A percentile compares a stretch with the other conserved stretches of the same genome.
phyloP scores from a whole-genome alignment of 2,888 invertebrate species.

The Chouioia cunea region DNA sequence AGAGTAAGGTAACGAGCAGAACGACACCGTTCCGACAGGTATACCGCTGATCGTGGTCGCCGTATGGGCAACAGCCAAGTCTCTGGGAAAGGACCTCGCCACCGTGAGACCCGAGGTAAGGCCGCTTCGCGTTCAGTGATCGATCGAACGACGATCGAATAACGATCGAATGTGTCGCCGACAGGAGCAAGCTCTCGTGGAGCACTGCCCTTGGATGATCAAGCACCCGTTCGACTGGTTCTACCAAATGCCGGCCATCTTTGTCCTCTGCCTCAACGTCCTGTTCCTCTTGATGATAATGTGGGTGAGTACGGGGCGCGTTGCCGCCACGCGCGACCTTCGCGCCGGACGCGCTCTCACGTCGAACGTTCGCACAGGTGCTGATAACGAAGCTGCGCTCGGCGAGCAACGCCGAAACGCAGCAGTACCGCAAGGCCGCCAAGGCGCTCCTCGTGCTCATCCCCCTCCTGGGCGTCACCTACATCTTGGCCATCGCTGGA shows the following conservation, averaged over 20 bases:
- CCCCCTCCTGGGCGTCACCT: constrained; percentile 93
- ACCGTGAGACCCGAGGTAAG: constrained; percentile 57
- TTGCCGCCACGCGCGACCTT: too few species aligned
- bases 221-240: constrained; percentile 88
- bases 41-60: constrained; percentile 72
- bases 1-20: too few species aligned
- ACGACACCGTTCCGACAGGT: too few species aligned
- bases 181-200: constrained; percentile 60
- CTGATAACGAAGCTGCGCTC: constrained; percentile 93
- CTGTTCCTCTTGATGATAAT: constrained; percentile 87
- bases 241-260: constrained; percentile 85
- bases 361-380: constrained; percentile 79
- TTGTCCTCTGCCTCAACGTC: constrained; percentile 85
- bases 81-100: constrained; percentile 55
- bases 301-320: constrained; percentile 76
- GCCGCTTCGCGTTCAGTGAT: not conserved
- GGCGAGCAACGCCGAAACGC: constrained; percentile 89
- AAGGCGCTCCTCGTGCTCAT: constrained; percentile 92
- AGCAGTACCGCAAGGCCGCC: constrained; percentile 90
- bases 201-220: constrained; percentile 84
- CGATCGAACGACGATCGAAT: not conserved
- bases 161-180: constrained; percentile 14
- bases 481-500: constrained; percentile 86
- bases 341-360: too few species aligned
- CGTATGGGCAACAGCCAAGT: constrained; percentile 73